phyloP scores from a whole-genome alignment of 2,888 invertebrate species.

The Crossocerus cetratus region DNA sequence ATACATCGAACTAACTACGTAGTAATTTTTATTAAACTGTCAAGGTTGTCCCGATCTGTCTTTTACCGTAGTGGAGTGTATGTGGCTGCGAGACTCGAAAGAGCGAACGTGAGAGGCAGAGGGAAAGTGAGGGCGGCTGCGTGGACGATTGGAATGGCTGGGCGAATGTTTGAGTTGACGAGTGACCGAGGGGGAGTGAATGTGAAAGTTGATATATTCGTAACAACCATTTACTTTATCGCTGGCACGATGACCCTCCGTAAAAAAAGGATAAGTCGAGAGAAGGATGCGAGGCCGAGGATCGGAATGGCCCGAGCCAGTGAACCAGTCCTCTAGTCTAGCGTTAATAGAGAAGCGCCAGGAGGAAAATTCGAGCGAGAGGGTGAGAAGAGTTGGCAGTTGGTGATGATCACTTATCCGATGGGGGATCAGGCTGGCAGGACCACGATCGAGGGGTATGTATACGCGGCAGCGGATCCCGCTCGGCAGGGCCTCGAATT shows the following conservation, averaged over 20 bases:
- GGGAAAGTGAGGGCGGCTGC: neutral
- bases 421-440: slow-evolving; percentile 1
- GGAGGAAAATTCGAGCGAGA: neutral
- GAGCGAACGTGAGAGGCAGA: neutral
- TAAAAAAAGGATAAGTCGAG: neutral
- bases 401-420: neutral
- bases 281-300: too few species aligned
- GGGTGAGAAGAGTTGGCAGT: neutral
- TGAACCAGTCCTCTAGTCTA: too few species aligned
- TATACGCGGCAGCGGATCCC: neutral
- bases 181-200: neutral
- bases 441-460: neutral
- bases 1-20: slow-evolving; percentile 52
- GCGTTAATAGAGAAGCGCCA: too few species aligned
- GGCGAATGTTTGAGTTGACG: neutral
- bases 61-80: slow-evolving; percentile 19
- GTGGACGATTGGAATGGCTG: neutral
- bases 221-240: slow-evolving; percentile 15
- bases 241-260: slow-evolving; percentile 20
- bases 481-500: neutral
- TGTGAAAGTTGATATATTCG: slow-evolving; percentile 14
- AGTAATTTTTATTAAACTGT: slow-evolving; percentile 45
- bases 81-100: slow-evolving; percentile 2
- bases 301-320: neutral
- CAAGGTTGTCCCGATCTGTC: slow-evolving; percentile 26